phyloP scores from a whole-genome alignment of 1,140 invertebrate genomes.

The Parasteatoda tepidariorum region DNA sequence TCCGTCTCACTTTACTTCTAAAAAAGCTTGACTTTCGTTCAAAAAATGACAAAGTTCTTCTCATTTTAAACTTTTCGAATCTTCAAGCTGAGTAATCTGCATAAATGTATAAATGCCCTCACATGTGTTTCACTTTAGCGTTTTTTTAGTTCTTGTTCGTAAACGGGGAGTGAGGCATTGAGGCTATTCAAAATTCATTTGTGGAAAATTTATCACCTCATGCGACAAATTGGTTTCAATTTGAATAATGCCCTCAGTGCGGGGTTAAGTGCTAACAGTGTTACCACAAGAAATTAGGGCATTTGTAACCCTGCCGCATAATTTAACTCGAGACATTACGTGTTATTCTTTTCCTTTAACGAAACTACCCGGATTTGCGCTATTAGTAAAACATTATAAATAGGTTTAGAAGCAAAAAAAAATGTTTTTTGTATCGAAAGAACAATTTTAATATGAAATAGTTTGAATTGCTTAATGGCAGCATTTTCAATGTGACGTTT shows the following conservation, averaged over 20 bases:
- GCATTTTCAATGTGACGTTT: too few relatives aligned
- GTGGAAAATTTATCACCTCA: constrained; percentile 51
- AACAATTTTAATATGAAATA: too few relatives aligned
- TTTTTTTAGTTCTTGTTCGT: background rate
- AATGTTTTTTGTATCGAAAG: too few relatives aligned
- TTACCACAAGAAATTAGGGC: constrained; percentile 26
- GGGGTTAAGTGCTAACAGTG: background rate
- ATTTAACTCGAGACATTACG: constrained; percentile 4
- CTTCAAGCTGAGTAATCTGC: constrained; percentile 29
- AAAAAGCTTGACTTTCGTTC: background rate
- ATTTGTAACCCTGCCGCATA: constrained; percentile 23
- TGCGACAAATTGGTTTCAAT: constrained; percentile 45
- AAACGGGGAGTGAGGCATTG: background rate
- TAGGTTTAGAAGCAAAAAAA: too few relatives aligned
- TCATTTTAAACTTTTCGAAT: constrained; percentile 31
- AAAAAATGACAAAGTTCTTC: background rate
- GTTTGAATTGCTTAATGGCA: too few relatives aligned
- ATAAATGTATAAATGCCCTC: constrained; percentile 52
- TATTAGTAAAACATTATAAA: too few relatives aligned
- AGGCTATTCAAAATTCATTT: constrained; percentile 53
- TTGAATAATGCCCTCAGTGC: constrained; percentile 39
- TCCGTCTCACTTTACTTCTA: background rate
- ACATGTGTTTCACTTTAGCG: background rate
- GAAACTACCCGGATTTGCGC: too few relatives aligned
- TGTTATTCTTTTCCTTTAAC: background rate